These are phyloP conservation scores for Chaitophorus viminalis DNA, from an alignment of 2,888 invertebrate genomes.

Conservation along the genomic window DNA sequence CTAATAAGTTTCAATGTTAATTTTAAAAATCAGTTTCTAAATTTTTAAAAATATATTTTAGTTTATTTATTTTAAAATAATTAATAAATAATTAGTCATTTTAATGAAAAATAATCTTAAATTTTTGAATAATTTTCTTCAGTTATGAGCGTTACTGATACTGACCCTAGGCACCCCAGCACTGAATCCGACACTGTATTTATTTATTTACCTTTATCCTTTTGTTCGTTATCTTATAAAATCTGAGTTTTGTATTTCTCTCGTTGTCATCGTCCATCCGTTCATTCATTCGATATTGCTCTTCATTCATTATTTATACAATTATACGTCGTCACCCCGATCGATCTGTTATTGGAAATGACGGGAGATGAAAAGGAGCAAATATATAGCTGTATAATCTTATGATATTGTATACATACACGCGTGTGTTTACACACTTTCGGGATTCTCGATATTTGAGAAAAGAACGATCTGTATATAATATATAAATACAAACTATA, in stretches of 20 bases:
- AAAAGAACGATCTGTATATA: neutral
- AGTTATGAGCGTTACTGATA: too few relatives aligned
- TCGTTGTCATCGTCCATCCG: neutral
- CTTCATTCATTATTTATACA: neutral
- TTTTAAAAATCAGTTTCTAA: too few relatives aligned
- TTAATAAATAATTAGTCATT: too few relatives aligned
- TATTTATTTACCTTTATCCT: slow-evolving; percentile 8
- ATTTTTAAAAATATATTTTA: too few relatives aligned
- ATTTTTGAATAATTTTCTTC: too few relatives aligned
- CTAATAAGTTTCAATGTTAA: too few relatives aligned
- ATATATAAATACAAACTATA: too few relatives aligned
- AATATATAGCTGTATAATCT: neutral
- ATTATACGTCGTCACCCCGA: neutral
- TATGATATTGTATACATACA: neutral
- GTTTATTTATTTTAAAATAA: too few relatives aligned
- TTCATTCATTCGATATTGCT: neutral
- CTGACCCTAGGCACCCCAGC: too few relatives aligned
- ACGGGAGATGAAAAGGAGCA: neutral
- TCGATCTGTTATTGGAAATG: neutral
- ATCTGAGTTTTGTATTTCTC: neutral
- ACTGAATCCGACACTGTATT: too few relatives aligned
- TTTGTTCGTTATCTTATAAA: neutral
- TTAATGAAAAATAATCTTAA: too few relatives aligned
- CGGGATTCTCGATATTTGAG: neutral
- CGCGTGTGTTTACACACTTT: neutral